A percentile compares a stretch with the other conserved stretches of the same genome.
Evolutionary conservation across 2,888 invertebrate species (phyloP).

Genomic region (Campaea margaritaria): DNA sequence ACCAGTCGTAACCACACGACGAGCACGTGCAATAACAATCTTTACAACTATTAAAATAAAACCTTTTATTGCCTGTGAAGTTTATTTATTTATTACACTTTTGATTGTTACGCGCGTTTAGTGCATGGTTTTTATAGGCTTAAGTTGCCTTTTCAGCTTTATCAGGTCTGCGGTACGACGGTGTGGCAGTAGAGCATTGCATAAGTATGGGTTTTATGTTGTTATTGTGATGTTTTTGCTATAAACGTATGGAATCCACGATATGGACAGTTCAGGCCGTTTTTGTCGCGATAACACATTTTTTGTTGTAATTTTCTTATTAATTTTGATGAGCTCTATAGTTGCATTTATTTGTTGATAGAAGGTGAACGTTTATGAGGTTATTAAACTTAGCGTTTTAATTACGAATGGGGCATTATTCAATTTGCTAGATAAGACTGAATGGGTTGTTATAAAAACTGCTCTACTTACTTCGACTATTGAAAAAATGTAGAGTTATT

Average conservation of each 20-base stretch:
- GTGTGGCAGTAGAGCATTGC: slow-evolving; percentile 84
- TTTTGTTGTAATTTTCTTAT: slow-evolving; percentile 61
- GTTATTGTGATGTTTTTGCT: slow-evolving; percentile 83
- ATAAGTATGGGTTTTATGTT: slow-evolving; percentile 84
- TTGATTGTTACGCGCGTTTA: slow-evolving; percentile 78
- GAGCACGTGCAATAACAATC: slow-evolving; percentile 80
- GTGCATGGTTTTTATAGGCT: slow-evolving; percentile 85
- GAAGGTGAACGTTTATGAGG: slow-evolving; percentile 22
- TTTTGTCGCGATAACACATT: slow-evolving; percentile 68
- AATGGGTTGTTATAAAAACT: slow-evolving; percentile 2
- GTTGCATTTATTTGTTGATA: slow-evolving; percentile 20
- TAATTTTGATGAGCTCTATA: slow-evolving; percentile 64
- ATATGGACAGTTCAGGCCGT: slow-evolving; percentile 75
- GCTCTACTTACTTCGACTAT: background rate
- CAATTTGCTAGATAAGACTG: slow-evolving; percentile 5
- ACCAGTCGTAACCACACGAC: slow-evolving; percentile 75
- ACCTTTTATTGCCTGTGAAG: slow-evolving; percentile 78
- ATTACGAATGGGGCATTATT: slow-evolving; percentile 15
- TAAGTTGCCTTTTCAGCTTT: slow-evolving; percentile 86
- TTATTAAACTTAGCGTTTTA: slow-evolving; percentile 23
- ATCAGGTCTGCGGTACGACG: slow-evolving; percentile 83
- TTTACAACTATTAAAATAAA: slow-evolving; percentile 79
- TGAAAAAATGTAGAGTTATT: no score
- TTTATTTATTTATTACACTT: slow-evolving; percentile 81
- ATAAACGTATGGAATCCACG: slow-evolving; percentile 80